A percentile compares a stretch with the other conserved stretches of the same genome.
phyloP scores from a whole-genome alignment of 1,140 invertebrate species.

The Pogonomyrmex californicus region DNA sequence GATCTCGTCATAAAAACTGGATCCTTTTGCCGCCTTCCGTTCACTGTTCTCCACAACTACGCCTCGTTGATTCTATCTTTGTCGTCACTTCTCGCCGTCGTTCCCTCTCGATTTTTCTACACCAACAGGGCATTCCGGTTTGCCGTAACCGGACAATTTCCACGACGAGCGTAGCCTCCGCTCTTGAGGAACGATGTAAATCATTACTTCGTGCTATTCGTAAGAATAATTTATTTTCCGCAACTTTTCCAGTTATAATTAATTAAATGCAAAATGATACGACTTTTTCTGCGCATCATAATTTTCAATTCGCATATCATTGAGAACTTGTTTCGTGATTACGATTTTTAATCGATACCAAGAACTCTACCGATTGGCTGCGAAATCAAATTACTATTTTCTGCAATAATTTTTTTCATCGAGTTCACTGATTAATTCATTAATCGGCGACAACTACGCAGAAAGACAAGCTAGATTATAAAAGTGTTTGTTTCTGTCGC shows the following conservation, averaged over 20 bases:
- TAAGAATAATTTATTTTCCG: neutral
- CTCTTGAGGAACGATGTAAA: slow-evolving; percentile 32
- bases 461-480: slow-evolving; percentile 9
- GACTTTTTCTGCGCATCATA: neutral
- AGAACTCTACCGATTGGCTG: neutral
- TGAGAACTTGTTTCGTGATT: neutral
- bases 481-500: slow-evolving; percentile 31
- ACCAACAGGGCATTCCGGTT: slow-evolving; percentile 37
- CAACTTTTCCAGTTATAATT: neutral
- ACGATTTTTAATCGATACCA: neutral
- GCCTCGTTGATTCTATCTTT: slow-evolving; percentile 56
- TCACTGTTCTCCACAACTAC: slow-evolving; percentile 47
- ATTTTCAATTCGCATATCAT: slow-evolving; percentile 14
- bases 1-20: slow-evolving; percentile 65
- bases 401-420: neutral
- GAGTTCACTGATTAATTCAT: neutral
- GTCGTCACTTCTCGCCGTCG: slow-evolving; percentile 31
- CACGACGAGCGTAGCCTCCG: slow-evolving; percentile 11
- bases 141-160: slow-evolving; percentile 44
- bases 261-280: slow-evolving; percentile 30
- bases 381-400: neutral
- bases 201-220: neutral
- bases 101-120: slow-evolving; percentile 32
- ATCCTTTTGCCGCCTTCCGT: slow-evolving; percentile 49
- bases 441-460: neutral